These are phyloP conservation scores for Equus quagga DNA, from an alignment of 2,113 vertebrate genomes.

Conservation along the genomic window DNA sequence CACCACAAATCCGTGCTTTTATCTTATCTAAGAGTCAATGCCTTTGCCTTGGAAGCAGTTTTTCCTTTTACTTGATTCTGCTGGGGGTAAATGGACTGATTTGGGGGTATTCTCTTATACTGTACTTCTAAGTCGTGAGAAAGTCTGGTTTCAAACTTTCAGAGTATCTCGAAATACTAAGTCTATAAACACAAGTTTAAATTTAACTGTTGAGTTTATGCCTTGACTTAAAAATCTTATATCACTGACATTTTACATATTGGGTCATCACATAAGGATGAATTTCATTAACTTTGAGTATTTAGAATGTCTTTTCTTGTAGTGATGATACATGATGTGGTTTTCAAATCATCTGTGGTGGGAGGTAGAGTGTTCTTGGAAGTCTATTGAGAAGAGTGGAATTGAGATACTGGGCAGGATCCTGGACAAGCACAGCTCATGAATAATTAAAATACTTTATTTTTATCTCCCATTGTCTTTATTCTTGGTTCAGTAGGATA, in stretches of 20 bases:
- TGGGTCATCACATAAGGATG: background rate
- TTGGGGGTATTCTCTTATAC: background rate
- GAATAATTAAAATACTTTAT: background rate
- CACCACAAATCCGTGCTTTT: background rate
- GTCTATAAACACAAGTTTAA: background rate
- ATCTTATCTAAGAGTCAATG: background rate
- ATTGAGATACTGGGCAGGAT: background rate
- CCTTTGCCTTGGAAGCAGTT: background rate
- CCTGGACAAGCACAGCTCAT: background rate
- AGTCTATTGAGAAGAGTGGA: background rate
- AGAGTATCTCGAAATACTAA: background rate
- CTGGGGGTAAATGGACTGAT: background rate
- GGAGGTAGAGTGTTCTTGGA: background rate
- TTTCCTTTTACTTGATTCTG: background rate
- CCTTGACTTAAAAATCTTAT: background rate
- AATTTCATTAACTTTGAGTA: background rate
- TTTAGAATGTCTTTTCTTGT: background rate
- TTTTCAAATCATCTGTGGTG: background rate
- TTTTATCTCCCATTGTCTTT: background rate
- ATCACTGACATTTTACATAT: background rate
- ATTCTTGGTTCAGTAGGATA: background rate
- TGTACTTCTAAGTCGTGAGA: background rate
- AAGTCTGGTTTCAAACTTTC: background rate
- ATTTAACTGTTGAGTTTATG: background rate
- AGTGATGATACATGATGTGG: background rate